Conservation (phyloP, 2,888 invertebrate species). For the Miltochrista miniata region DNA sequence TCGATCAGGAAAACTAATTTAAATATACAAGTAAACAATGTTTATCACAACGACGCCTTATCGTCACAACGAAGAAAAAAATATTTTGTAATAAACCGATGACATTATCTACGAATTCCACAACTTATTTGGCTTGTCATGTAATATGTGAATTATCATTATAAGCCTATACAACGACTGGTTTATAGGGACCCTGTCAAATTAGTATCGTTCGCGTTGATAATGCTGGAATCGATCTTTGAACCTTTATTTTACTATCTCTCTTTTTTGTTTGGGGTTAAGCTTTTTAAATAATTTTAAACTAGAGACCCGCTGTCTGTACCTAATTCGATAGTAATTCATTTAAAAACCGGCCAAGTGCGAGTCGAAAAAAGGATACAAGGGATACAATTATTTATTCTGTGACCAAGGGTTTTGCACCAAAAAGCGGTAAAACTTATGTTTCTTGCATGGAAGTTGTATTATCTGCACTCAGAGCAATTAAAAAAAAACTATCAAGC, state of each 20-base stretch:
- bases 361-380: no score
- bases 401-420: no score
- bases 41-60: not conserved
- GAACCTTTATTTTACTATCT: not conserved
- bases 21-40: not conserved
- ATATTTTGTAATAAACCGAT: not conserved
- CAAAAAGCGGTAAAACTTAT: no score
- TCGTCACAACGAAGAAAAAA: not conserved
- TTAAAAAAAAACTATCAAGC: no score
- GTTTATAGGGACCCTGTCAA: conserved; percentile 1
- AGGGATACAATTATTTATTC: no score
- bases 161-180: not conserved
- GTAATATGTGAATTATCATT: conserved; percentile 1
- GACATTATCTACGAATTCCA: conserved; percentile 1
- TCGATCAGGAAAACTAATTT: not conserved
- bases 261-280: not conserved
- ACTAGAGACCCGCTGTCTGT: no score
- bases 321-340: no score
- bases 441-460: no score
- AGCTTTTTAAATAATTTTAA: not conserved
- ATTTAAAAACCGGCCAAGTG: no score
- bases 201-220: conserved; percentile 1
- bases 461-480: no score
- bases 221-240: conserved; percentile 4
- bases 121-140: not conserved